Conservation (phyloP, 1,140 invertebrate genomes). For the Protaetia brevitarsis region DNA sequence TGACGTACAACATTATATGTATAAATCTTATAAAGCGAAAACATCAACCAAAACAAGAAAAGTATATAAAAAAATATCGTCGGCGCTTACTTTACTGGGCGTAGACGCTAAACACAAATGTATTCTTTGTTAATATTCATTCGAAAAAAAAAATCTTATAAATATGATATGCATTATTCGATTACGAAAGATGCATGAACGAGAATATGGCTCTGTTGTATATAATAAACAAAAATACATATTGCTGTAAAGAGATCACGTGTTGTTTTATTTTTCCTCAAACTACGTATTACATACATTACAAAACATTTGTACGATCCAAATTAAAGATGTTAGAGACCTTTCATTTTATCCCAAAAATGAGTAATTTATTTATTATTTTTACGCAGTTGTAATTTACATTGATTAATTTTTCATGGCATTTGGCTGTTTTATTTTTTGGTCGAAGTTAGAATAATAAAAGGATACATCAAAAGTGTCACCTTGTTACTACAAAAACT, state of each 20-base stretch:
- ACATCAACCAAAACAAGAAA: not conserved
- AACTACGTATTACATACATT: not conserved
- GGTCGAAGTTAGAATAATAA: too few species aligned
- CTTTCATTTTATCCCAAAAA: too few species aligned
- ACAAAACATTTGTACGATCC: not conserved
- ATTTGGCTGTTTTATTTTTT: too few species aligned
- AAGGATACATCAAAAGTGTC: too few species aligned
- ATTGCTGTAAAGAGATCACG: slow-evolving; percentile 2
- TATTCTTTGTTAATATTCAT: slow-evolving; percentile 8
- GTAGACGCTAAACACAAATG: slow-evolving; percentile 9
- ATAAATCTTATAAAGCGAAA: not conserved
- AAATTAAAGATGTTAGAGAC: too few species aligned
- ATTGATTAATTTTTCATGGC: too few species aligned
- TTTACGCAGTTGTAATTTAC: too few species aligned
- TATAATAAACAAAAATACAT: slow-evolving; percentile 17
- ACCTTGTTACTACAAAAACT: too few species aligned
- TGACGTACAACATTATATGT: slow-evolving; percentile 5
- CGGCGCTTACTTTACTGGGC: not conserved
- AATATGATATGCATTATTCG: slow-evolving; percentile 6
- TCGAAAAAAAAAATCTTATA: not conserved
- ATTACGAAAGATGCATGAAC: not conserved
- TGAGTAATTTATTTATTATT: too few species aligned
- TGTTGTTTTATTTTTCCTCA: not conserved
- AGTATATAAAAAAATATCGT: not conserved
- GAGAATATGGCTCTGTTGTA: slow-evolving; percentile 11